Percentiles rank a stretch among this genome's conserved stretches.
Conservation (phyloP, 2,113 vertebrate species). For the Melanerpes formicivorus region DNA sequence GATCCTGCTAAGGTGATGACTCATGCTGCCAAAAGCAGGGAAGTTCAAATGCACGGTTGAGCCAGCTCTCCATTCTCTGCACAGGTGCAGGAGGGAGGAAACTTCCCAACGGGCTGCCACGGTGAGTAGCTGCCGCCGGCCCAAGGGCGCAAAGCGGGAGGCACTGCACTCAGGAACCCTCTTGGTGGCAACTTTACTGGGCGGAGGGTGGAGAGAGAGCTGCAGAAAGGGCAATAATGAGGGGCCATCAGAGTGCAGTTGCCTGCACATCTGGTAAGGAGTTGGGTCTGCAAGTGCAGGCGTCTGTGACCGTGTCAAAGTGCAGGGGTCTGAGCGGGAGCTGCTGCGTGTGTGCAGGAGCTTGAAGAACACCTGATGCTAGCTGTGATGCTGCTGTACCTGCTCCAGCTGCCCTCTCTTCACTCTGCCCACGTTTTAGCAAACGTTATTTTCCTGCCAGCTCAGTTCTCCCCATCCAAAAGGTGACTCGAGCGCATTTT, state of each 20-base stretch:
- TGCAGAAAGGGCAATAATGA: neutral
- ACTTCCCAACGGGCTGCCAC: neutral
- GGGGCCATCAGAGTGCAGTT: neutral
- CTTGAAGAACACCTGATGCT: slow-evolving; percentile 15
- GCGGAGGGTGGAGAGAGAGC: neutral
- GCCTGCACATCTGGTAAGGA: neutral
- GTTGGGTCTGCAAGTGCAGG: neutral
- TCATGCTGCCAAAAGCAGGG: slow-evolving; percentile 78
- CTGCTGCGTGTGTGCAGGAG: neutral
- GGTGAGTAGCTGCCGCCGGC: neutral
- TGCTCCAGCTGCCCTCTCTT: neutral
- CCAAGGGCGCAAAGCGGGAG: slow-evolving; percentile 19
- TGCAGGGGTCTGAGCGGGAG: neutral
- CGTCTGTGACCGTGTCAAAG: neutral
- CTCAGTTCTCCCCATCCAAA: neutral
- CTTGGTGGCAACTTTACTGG: slow-evolving; percentile 38
- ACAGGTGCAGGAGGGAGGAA: slow-evolving; percentile 56
- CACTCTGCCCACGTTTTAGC: neutral
- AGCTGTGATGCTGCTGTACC: neutral
- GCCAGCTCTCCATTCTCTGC: slow-evolving; percentile 72
- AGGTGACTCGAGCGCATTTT: neutral
- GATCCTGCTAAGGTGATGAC: slow-evolving; percentile 78
- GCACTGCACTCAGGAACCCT: neutral
- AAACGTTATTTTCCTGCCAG: neutral
- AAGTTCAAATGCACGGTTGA: slow-evolving; percentile 75